A percentile compares a stretch with the other conserved stretches of the same genome.
These are phyloP conservation scores for Chiridota heheva DNA, from an alignment of 35 echinoderm and acorn worm genomes.

Conservation along the genomic window DNA sequence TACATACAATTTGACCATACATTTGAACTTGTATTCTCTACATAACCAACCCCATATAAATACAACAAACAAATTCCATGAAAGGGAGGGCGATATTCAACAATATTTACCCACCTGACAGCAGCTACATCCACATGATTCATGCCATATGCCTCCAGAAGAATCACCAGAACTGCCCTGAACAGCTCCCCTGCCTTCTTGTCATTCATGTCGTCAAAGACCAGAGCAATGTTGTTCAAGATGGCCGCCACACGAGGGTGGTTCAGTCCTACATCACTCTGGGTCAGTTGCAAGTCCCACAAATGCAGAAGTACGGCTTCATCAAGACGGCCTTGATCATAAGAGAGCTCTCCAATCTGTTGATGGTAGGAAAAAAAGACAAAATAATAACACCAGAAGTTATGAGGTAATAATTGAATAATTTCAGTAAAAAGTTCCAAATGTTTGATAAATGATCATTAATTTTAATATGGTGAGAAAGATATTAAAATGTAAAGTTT, in stretches of 20 bases:
- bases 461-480: too few species aligned
- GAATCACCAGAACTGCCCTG: slow-evolving; percentile 61
- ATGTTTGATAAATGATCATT: too few species aligned
- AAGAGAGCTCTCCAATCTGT: slow-evolving; percentile 82
- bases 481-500: too few species aligned
- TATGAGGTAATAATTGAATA: not conserved
- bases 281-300: slow-evolving; percentile 75
- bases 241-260: slow-evolving; percentile 83
- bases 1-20: too few species aligned
- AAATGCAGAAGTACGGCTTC: slow-evolving; percentile 60
- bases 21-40: not conserved
- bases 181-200: slow-evolving; percentile 58
- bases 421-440: not conserved
- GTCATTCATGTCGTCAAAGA: slow-evolving; percentile 82
- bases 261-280: slow-evolving; percentile 62
- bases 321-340: slow-evolving; percentile 71
- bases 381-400: not conserved
- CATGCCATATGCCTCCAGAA: slow-evolving; percentile 79
- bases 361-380: not conserved
- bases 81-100: not conserved
- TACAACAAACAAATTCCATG: not conserved
- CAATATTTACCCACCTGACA: slow-evolving; percentile 67
- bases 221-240: slow-evolving; percentile 81
- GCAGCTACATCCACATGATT: slow-evolving; percentile 86
- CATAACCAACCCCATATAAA: not conserved